Evolutionary conservation across 2,797 vertebrate species (phyloP), one percentile per base, ranked within the genome.

Genomic region (Coregonus sp.): DNA sequence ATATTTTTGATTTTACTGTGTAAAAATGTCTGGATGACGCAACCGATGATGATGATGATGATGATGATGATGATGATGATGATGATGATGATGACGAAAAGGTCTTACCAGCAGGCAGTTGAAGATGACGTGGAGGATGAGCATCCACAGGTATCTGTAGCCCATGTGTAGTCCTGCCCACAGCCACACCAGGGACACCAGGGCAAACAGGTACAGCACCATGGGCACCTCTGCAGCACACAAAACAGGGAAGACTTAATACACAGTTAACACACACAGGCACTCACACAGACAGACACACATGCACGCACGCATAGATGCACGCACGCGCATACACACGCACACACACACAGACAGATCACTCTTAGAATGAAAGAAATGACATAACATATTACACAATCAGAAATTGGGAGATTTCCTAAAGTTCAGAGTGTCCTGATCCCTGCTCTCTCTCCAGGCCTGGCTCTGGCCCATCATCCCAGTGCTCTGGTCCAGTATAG

Each of bases 151-250:
- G 80, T 94, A 88, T 81, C 95, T 92, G 93, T 98, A 99, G 80
- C 95, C 96, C 95, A 98, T 94, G 73, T 99, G 97, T 52, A 99
- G 94, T 78, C 98, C 98, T 72, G 96, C 97, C 98, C 98, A 99
- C 83, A 99, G 85, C 95, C 97, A 98, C 12, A 98, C 96, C 86
- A 97, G 6, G 0, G 96, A 96, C 92, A 98, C 87, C 87, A 99
- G 92, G 80, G 95, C 93, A 92, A 98, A 99, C 77, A 99, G 93
- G 80, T 94, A 96, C 70, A 99, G 92, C 80, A 99, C 94, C 93
- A 98, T 91, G 1, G 98, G 98, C 80, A 99, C 94, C 93, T 99
- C 98, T 99, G 93, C 47, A 95, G 92, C 80, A 85, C 56, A 82
- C 50, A 73, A 1, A 35, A 61, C 29, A 25, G 14, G 18, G 35